Percentiles rank a stretch among this genome's conserved stretches.
phyloP scores from a whole-genome alignment of 2,113 vertebrate genomes.

The Hemibagrus wyckioides region DNA sequence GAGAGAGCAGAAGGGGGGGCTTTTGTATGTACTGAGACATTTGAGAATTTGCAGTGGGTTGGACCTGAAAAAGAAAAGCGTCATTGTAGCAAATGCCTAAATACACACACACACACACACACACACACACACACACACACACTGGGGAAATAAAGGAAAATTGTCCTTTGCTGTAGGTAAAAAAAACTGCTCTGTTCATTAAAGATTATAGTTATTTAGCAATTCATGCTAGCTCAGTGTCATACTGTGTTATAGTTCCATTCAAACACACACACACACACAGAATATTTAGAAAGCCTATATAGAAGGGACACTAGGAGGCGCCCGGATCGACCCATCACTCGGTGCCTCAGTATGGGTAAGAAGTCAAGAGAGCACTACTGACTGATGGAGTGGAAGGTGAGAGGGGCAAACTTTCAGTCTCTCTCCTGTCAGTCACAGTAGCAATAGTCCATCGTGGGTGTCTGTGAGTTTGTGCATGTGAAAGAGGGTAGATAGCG shows the following conservation, averaged over 20 bases:
- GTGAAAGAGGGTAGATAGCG: background rate
- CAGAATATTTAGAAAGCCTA: no score
- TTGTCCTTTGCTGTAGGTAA: background rate
- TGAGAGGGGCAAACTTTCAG: no score
- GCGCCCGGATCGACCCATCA: no score
- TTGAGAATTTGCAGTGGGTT: slow-evolving; percentile 48
- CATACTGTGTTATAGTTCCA: no score
- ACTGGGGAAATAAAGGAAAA: background rate
- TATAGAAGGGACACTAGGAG: no score
- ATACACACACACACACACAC: slow-evolving; percentile 5
- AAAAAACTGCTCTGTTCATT: no score
- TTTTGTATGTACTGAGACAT: slow-evolving; percentile 45
- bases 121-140: background rate
- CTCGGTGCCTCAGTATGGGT: no score
- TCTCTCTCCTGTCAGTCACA: background rate
- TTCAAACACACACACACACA: no score
- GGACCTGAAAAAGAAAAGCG: slow-evolving; percentile 43
- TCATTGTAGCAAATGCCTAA: slow-evolving; percentile 27
- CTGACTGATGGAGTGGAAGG: no score
- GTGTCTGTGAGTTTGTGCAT: background rate
- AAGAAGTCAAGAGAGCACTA: no score
- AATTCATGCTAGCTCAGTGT: background rate
- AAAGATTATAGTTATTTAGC: no score
- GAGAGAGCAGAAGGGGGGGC: background rate
- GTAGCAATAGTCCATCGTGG: background rate